These are phyloP conservation scores for Synanthedon formicaeformis DNA, from an alignment of 2,888 invertebrate species.

Conservation along the genomic window DNA sequence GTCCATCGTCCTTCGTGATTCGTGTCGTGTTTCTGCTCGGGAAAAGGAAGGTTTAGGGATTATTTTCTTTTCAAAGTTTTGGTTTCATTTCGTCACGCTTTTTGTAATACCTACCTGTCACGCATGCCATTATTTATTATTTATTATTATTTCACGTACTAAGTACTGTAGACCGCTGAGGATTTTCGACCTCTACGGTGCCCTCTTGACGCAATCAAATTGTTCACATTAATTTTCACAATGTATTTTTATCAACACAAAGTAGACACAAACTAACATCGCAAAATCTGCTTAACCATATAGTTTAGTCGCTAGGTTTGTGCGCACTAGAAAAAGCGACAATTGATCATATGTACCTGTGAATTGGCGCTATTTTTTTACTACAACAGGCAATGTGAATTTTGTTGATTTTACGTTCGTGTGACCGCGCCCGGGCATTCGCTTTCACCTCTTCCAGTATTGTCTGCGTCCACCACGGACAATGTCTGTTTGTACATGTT, in stretches of 20 bases:
- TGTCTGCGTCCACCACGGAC: conserved; percentile 20
- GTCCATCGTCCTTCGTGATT: conserved; percentile 41
- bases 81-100: conserved; percentile 53
- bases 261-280: conserved; percentile 55
- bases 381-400: conserved; percentile 59
- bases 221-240: conserved; percentile 31
- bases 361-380: conserved; percentile 66
- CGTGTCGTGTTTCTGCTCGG: not conserved
- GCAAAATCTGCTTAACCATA: conserved; percentile 13
- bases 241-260: conserved; percentile 39
- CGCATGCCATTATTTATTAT: conserved; percentile 60
- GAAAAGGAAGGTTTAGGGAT: conserved; percentile 12
- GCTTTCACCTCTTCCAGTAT: not conserved
- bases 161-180: conserved; percentile 25
- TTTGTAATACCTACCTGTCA: conserved; percentile 37
- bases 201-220: conserved; percentile 13
- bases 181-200: conserved; percentile 8
- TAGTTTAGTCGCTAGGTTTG: conserved; percentile 1
- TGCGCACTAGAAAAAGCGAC: not conserved
- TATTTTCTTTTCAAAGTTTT: conserved; percentile 18
- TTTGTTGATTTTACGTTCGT: conserved; percentile 20
- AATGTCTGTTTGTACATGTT: conserved; percentile 58
- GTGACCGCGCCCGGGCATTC: conserved; percentile 20
- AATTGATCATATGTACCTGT: conserved; percentile 6
- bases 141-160: conserved; percentile 46